Conservation (phyloP, 2,797 vertebrate genomes). For the Phaenicophaeus curvirostris region DNA sequence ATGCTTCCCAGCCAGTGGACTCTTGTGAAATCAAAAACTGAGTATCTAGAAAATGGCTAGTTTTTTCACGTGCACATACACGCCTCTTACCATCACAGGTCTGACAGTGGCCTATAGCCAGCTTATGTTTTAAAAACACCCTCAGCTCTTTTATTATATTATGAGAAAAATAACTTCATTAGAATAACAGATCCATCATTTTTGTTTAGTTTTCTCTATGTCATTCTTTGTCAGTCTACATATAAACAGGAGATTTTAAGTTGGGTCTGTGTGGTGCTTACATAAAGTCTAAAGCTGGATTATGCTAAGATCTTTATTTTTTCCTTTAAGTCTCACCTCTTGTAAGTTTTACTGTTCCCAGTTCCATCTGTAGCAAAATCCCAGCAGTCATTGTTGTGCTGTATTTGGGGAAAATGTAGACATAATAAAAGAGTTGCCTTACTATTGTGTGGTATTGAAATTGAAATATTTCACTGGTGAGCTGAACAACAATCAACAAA, state of each 20-base stretch:
- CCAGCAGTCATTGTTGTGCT: not conserved
- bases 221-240: not conserved
- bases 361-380: not conserved
- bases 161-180: not conserved
- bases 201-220: not conserved
- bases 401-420: not conserved
- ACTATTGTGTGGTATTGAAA: not conserved
- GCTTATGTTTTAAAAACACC: not conserved
- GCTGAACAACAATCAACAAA: not conserved
- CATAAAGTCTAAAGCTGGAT: slow-evolving; percentile 28
- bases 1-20: not conserved
- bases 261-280: not conserved
- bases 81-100: not conserved
- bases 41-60: not conserved
- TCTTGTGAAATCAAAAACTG: not conserved
- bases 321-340: not conserved
- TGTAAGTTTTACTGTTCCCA: not conserved
- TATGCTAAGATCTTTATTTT: slow-evolving; percentile 13
- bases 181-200: not conserved
- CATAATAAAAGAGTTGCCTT: not conserved
- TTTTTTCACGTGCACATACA: not conserved
- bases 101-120: not conserved
- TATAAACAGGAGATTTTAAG: not conserved
- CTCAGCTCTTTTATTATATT: not conserved
- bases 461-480: not conserved